Evolutionary conservation across 2,888 invertebrate species (phyloP).

Genomic region (Agriopis aurantiaria): DNA sequence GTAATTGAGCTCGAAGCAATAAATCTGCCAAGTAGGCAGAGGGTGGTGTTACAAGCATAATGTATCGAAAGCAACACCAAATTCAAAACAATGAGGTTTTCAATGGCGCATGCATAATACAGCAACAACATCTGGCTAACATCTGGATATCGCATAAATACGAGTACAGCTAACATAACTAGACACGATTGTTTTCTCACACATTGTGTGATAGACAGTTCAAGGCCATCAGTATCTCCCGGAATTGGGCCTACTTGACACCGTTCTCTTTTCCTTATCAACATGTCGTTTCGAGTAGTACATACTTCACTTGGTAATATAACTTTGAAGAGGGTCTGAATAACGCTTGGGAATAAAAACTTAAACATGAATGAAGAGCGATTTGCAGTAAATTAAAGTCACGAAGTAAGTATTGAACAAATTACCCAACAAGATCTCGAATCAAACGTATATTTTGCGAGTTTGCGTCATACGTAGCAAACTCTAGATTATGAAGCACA

Average conservation of each 20-base stretch:
- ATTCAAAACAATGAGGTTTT: conserved; percentile 40
- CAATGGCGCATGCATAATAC: conserved; percentile 24
- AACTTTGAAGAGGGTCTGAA: no score
- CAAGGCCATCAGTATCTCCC: conserved; percentile 32
- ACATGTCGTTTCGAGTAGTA: conserved; percentile 27
- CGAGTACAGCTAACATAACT: neutral
- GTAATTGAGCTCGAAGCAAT: conserved; percentile 10
- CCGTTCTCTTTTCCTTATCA: conserved; percentile 36
- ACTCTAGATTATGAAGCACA: no score
- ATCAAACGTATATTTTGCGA: no score
- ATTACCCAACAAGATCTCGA: no score
- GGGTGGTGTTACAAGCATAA: conserved; percentile 5
- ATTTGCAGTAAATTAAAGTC: no score
- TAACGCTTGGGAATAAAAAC: no score
- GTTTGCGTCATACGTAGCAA: no score
- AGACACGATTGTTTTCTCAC: conserved; percentile 21
- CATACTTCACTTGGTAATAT: conserved; percentile 1
- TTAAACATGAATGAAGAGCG: no score
- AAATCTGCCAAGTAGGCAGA: conserved; percentile 16
- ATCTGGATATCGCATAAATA: conserved; percentile 27
- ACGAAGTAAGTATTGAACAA: no score
- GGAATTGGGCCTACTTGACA: conserved; percentile 33
- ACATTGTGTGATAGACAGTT: conserved; percentile 23
- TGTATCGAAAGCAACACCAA: conserved; percentile 26
- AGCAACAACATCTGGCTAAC: conserved; percentile 37